Conservation (phyloP, 2,113 vertebrate genomes). For the Bucco capensis region DNA sequence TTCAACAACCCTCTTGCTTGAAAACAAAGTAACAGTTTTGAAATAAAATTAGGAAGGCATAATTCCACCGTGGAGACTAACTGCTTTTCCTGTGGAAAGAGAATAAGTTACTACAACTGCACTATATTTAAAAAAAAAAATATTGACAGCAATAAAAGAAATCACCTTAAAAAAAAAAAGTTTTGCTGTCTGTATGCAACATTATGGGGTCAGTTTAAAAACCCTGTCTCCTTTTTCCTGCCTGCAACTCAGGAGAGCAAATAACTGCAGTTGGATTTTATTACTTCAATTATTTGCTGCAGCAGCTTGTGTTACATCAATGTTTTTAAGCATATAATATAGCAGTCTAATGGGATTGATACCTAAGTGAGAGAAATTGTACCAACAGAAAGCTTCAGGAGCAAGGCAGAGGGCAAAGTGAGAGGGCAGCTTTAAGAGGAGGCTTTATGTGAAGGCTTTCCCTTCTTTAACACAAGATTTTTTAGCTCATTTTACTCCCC, state of each 20-base stretch:
- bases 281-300: slow-evolving; percentile 59
- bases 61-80: background rate
- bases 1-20: background rate
- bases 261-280: slow-evolving; percentile 58
- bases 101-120: background rate
- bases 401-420: background rate
- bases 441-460: background rate
- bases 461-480: background rate
- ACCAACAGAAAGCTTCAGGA: background rate
- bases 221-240: background rate
- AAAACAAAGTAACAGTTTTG: background rate
- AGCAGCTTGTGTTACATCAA: slow-evolving; percentile 49
- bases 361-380: slow-evolving; percentile 41
- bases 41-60: background rate
- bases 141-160: background rate
- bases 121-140: background rate
- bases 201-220: slow-evolving; percentile 8
- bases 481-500: background rate
- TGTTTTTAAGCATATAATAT: slow-evolving; percentile 41
- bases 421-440: background rate
- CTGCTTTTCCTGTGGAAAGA: background rate
- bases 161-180: background rate
- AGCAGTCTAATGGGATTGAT: slow-evolving; percentile 42
- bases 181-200: background rate
- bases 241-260: slow-evolving; percentile 18